phyloP scores from a whole-genome alignment of 2,888 invertebrate species.

The Pollenia amentaria region DNA sequence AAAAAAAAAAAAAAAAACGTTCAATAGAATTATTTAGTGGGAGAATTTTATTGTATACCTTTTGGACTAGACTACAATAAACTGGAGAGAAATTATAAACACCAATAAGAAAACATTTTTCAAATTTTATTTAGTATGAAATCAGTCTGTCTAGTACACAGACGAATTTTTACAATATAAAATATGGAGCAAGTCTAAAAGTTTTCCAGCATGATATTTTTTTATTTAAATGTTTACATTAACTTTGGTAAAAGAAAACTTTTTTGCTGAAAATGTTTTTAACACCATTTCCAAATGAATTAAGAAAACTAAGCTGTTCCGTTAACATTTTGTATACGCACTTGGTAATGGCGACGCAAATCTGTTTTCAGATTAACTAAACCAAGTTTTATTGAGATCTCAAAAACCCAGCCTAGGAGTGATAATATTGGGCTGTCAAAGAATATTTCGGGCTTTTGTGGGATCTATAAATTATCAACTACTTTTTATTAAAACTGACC shows the following conservation, averaged over 20 bases:
- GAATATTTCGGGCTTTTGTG: too few relatives aligned
- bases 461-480: too few relatives aligned
- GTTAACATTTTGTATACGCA: too few relatives aligned
- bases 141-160: not conserved
- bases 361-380: too few relatives aligned
- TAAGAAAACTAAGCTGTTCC: too few relatives aligned
- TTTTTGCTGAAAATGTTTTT: constrained; percentile 19
- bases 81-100: constrained; percentile 57
- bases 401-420: too few relatives aligned
- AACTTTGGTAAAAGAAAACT: constrained; percentile 21
- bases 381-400: too few relatives aligned
- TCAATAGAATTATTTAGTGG: constrained; percentile 23
- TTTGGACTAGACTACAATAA: constrained; percentile 1
- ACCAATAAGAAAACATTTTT: constrained; percentile 24
- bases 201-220: constrained; percentile 65
- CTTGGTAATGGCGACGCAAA: too few relatives aligned
- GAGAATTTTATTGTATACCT: constrained; percentile 50
- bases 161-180: constrained; percentile 39
- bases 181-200: constrained; percentile 64
- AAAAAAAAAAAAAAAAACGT: constrained; percentile 46
- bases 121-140: constrained; percentile 18
- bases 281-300: constrained; percentile 44
- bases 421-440: too few relatives aligned
- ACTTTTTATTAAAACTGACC: too few relatives aligned
- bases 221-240: constrained; percentile 65